phyloP scores from a whole-genome alignment of 2,888 invertebrate species.

The Phasia obesa region DNA sequence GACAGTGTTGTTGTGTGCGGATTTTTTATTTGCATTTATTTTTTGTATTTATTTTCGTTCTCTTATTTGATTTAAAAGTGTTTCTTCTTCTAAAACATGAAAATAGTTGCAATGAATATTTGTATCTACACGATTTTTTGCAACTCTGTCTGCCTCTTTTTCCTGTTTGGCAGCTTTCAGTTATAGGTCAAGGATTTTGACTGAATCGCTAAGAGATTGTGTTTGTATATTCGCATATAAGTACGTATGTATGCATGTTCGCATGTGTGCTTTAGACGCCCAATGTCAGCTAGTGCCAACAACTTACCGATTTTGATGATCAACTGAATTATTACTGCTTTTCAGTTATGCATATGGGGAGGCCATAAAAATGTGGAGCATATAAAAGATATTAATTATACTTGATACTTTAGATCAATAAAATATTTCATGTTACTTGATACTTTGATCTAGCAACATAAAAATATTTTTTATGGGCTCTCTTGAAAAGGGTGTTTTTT shows the following conservation, averaged over 20 bases:
- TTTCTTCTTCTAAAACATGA: not conserved
- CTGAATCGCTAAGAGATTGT: not conserved
- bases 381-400: no score
- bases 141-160: constrained; percentile 24
- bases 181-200: constrained; percentile 48
- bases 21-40: not conserved
- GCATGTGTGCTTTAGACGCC: no score
- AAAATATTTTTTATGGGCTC: no score
- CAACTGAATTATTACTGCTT: no score
- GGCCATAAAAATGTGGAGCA: no score
- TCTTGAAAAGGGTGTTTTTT: no score
- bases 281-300: no score
- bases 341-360: no score
- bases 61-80: not conserved
- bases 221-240: not conserved
- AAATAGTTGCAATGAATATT: not conserved
- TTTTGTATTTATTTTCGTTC: not conserved
- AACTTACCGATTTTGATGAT: no score
- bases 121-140: not conserved
- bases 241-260: not conserved
- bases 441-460: no score
- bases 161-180: constrained; percentile 29
- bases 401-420: not conserved
- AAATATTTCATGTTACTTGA: not conserved
- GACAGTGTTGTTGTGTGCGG: no score